A percentile compares a stretch with the other conserved stretches of the same genome.
Conservation (phyloP, 2,113 vertebrate genomes). For the Tyrannus savana region DNA sequence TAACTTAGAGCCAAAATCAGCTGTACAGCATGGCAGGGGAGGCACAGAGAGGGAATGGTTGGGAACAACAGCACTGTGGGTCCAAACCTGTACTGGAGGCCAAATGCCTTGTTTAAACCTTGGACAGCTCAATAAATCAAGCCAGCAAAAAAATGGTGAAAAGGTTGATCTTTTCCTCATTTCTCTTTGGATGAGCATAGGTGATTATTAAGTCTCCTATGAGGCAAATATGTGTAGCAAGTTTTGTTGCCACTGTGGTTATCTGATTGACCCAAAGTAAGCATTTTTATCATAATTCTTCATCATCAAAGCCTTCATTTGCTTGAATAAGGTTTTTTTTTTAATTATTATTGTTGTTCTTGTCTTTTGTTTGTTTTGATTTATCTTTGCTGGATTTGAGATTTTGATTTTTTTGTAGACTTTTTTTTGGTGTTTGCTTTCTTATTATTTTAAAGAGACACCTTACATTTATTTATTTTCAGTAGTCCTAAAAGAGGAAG, state of each 20-base stretch:
- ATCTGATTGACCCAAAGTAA: background rate
- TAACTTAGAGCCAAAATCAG: background rate
- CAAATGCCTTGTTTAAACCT: background rate
- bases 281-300: background rate
- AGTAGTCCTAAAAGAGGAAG: background rate
- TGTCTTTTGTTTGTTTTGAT: background rate
- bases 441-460: background rate
- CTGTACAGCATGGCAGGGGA: background rate
- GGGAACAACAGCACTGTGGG: background rate
- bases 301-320: background rate
- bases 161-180: background rate
- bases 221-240: background rate
- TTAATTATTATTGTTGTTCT: background rate
- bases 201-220: background rate
- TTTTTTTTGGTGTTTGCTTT: accelerated
- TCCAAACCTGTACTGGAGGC: background rate
- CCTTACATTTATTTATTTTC: background rate
- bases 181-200: background rate
- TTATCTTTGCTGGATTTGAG: background rate
- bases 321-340: background rate
- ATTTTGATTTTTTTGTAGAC: background rate
- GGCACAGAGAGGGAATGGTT: background rate
- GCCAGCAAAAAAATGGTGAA: background rate
- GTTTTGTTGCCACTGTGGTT: background rate
- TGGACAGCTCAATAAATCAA: background rate